Evolutionary conservation across 2,888 invertebrate genomes (phyloP).

Genomic region (Drosophila peninsularis): DNA sequence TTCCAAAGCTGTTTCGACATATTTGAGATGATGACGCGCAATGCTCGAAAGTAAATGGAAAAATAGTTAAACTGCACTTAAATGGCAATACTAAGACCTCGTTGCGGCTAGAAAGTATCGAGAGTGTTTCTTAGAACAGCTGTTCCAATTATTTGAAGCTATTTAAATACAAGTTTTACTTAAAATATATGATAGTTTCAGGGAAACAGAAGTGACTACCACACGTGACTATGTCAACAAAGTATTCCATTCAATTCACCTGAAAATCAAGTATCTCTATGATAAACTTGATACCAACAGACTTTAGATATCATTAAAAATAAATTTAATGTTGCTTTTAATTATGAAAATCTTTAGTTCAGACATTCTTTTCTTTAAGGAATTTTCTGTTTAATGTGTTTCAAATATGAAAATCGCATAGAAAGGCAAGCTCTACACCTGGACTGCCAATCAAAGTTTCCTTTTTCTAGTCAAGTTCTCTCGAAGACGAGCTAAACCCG

Average conservation of each 20-base stretch:
- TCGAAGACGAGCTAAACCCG: no score
- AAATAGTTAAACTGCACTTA: slow-evolving; percentile 3
- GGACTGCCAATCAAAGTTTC: no score
- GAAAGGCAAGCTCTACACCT: neutral
- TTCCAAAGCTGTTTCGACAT: slow-evolving; percentile 14
- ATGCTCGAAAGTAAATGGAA: slow-evolving; percentile 7
- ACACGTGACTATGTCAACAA: neutral
- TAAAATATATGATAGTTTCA: neutral
- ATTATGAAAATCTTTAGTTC: no score
- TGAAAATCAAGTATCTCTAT: neutral
- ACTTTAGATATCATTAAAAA: neutral
- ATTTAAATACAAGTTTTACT: neutral
- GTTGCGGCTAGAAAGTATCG: neutral
- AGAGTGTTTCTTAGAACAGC: slow-evolving; percentile 23
- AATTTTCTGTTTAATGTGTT: neutral
- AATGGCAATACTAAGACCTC: neutral
- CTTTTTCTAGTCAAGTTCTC: no score
- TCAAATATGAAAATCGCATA: slow-evolving; percentile 1
- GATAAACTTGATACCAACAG: neutral
- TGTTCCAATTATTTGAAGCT: slow-evolving; percentile 22
- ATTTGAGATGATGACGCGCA: neutral
- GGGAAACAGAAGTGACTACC: neutral
- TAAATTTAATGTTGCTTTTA: no score
- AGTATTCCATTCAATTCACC: neutral
- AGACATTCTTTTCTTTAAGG: no score